phyloP scores from a whole-genome alignment of 2,797 vertebrate species.

The Melanotaenia pygmaea region DNA sequence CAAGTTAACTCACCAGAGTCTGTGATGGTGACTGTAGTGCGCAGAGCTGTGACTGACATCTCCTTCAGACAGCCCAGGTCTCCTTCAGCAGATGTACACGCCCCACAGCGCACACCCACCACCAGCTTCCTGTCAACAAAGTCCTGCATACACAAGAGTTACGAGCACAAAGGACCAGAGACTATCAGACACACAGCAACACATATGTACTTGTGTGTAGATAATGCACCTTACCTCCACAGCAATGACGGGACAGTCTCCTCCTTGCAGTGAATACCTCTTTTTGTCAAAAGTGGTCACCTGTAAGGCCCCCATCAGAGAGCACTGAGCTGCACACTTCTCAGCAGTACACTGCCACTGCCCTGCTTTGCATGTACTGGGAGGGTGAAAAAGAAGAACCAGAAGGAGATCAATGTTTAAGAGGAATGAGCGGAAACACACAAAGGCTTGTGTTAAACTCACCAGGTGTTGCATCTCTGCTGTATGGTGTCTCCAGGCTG shows the following conservation, averaged over 20 bases:
- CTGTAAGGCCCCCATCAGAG: slow-evolving; percentile 84
- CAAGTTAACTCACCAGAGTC: slow-evolving; percentile 80
- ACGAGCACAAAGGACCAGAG: background rate
- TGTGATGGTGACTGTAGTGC: slow-evolving; percentile 81
- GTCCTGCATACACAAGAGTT: slow-evolving; percentile 80
- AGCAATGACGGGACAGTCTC: slow-evolving; percentile 82
- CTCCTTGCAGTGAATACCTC: slow-evolving; percentile 83
- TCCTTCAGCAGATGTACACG: slow-evolving; percentile 61
- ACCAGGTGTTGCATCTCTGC: slow-evolving; percentile 92
- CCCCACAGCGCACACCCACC: slow-evolving; percentile 78
- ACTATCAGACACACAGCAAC: background rate
- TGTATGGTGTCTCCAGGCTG: slow-evolving; percentile 81
- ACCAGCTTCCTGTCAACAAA: slow-evolving; percentile 84
- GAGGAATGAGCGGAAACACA: background rate
- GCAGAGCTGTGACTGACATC: slow-evolving; percentile 80
- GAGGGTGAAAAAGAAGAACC: background rate
- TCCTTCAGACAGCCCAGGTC: slow-evolving; percentile 79
- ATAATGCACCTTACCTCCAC: slow-evolving; percentile 84
- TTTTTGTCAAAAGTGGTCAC: slow-evolving; percentile 90
- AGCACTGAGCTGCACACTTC: slow-evolving; percentile 87
- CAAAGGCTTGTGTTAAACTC: slow-evolving; percentile 31
- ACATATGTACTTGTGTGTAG: background rate
- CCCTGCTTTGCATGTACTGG: slow-evolving; percentile 86
- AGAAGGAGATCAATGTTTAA: background rate
- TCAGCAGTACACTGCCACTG: slow-evolving; percentile 87